These are phyloP conservation scores for Sander vitreus DNA, from an alignment of 2,113 vertebrate genomes.

Conservation along the genomic window DNA sequence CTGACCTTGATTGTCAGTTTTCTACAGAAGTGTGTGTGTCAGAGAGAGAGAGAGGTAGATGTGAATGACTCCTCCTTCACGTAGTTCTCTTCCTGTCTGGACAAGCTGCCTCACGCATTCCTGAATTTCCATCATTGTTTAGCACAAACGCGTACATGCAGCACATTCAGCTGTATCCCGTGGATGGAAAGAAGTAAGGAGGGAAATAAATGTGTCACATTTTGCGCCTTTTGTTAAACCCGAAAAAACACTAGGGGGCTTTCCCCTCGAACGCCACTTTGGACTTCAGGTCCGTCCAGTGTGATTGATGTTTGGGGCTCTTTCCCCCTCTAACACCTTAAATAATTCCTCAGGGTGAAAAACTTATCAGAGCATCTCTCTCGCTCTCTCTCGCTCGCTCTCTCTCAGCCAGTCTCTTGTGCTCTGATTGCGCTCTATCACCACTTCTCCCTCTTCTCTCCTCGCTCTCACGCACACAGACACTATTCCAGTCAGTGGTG, in stretches of 20 bases:
- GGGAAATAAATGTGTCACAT: slow-evolving; percentile 28
- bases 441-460: slow-evolving; percentile 54
- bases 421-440: slow-evolving; percentile 55
- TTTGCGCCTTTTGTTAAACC: slow-evolving; percentile 5
- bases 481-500: slow-evolving; percentile 57
- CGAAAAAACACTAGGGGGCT: slow-evolving; percentile 5
- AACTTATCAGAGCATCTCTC: slow-evolving; percentile 42
- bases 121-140: slow-evolving; percentile 72
- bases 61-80: slow-evolving; percentile 13
- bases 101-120: slow-evolving; percentile 73
- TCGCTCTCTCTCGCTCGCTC: slow-evolving; percentile 5
- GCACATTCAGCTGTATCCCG: slow-evolving; percentile 32
- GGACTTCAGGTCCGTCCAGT: not conserved
- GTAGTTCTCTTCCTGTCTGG: slow-evolving; percentile 62
- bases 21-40: no score
- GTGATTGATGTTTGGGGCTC: slow-evolving; percentile 18
- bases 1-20: no score
- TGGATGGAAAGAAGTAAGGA: not conserved
- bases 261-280: not conserved
- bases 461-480: slow-evolving; percentile 60
- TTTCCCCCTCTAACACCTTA: not conserved
- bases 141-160: slow-evolving; percentile 24
- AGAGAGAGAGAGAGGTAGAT: not conserved
- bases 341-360: slow-evolving; percentile 29
- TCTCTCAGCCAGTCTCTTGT: slow-evolving; percentile 51